Percentiles rank a stretch among this genome's conserved stretches.
phyloP scores from a whole-genome alignment of 2,888 invertebrate genomes.

The Cosmorhoe ocellata region DNA sequence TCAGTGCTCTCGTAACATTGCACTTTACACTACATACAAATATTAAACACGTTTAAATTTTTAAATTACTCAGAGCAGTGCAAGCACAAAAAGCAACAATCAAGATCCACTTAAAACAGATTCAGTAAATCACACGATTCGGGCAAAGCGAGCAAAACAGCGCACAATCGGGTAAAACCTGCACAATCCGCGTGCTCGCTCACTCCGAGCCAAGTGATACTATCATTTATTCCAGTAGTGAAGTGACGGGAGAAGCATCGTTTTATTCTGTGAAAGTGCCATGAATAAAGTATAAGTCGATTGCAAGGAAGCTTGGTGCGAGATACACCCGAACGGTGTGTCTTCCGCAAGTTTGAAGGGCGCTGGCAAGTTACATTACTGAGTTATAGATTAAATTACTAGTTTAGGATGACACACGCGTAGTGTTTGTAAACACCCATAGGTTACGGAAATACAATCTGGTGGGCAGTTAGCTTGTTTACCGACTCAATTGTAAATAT shows the following conservation, averaged over 20 bases:
- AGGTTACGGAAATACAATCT: too few relatives aligned
- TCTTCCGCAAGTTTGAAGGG: too few relatives aligned
- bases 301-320: background rate
- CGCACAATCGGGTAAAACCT: constrained; percentile 5
- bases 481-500: too few relatives aligned
- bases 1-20: too few relatives aligned
- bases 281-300: constrained; percentile 14
- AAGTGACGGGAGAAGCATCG: background rate
- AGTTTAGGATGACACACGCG: too few relatives aligned
- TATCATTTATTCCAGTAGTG: background rate
- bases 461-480: too few relatives aligned
- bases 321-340: background rate
- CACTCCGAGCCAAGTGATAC: background rate
- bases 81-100: constrained; percentile 2
- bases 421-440: too few relatives aligned
- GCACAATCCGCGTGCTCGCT: constrained; percentile 5
- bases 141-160: constrained; percentile 15
- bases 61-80: too few relatives aligned
- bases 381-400: too few relatives aligned
- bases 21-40: too few relatives aligned
- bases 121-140: constrained; percentile 5
- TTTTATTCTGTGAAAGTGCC: background rate
- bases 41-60: too few relatives aligned
- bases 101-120: background rate
- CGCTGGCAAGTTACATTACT: too few relatives aligned